Percentiles rank a stretch among this genome's conserved stretches.
These are phyloP conservation scores for Phataginus tricuspis DNA, from an alignment of 2,797 vertebrate species.

Conservation along the genomic window DNA sequence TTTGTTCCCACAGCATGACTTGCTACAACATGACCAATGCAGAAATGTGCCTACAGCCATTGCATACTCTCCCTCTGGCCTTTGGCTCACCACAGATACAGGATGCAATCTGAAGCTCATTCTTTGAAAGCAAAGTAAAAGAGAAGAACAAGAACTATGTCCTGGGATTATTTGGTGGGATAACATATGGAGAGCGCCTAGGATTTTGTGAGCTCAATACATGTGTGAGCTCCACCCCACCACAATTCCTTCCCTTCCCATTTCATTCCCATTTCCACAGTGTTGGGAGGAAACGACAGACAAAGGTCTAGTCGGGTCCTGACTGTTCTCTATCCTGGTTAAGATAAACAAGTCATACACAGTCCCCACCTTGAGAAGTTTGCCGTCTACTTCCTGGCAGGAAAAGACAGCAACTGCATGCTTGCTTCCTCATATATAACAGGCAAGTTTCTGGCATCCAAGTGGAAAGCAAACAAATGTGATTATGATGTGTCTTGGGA, in stretches of 20 bases:
- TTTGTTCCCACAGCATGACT: neutral
- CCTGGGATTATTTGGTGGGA: neutral
- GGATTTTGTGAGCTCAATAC: neutral
- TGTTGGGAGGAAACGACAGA: neutral
- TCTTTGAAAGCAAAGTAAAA: conserved; percentile 13
- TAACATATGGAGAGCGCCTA: neutral
- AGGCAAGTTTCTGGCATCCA: neutral
- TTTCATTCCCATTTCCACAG: neutral
- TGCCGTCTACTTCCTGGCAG: neutral
- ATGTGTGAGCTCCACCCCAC: neutral
- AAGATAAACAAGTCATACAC: neutral
- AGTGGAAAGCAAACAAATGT: neutral
- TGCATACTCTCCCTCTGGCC: neutral
- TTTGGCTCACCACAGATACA: neutral
- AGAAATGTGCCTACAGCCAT: neutral
- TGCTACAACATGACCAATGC: neutral
- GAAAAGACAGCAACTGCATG: neutral
- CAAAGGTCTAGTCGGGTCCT: neutral
- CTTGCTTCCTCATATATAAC: neutral
- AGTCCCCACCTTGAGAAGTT: neutral
- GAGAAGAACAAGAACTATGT: neutral
- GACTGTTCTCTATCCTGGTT: neutral
- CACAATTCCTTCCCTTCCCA: neutral
- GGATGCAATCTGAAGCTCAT: neutral
- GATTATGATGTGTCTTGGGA: neutral